Base-by-base conservation (phyloP, 2,888 invertebrate genomes). In the Dromius quadrimaculatus region DNA sequence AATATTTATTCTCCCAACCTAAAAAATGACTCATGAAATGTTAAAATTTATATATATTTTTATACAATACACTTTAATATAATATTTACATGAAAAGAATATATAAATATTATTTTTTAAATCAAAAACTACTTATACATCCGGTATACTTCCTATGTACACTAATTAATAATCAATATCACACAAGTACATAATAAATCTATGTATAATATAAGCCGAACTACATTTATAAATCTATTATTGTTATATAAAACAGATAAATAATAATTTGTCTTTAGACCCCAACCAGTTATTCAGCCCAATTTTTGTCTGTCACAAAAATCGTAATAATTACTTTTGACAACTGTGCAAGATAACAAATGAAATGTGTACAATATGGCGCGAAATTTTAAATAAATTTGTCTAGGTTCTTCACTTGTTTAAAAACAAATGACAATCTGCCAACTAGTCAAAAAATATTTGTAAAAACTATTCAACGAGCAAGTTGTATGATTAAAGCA, bases 401-500 rank as follows among this genome's bases (percentile, higher is more conserved):
- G 45, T 9, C 1, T 20, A 45, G 6, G 3, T 15, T 15, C 41
- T 41, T 41, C 13, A 41, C 41, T 11, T 41, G 13, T 41, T 17
- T 15, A 41, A 41, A 41, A 36, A 36, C 41, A 41, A 45, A 20
- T 45, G 20, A 47, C 20, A 41, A 15, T 41, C 13, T 17, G 41
- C 15, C 8, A 41, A 41, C n/a, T n/a, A n/a, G n/a, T n/a, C n/a
- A n/a, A n/a, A n/a, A n/a, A n/a, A n/a, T 41, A 15, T 41, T 15
- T 41, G 41, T 41, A 15, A 47, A 47, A 23, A 22, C 11, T 15
- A 36, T 41, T 11, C 15, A 97, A 84, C 97, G 93, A 23, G 99
- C 99, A 73, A 99, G 86, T 77, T 99, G 98, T 73, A 98, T 97
- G 77, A 99, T 99, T 47, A 99, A 87, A 1, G 96, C 95, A 15